Evolutionary conservation across 1,140 invertebrate genomes (phyloP).

Genomic region (Scaptomyza graminum): DNA sequence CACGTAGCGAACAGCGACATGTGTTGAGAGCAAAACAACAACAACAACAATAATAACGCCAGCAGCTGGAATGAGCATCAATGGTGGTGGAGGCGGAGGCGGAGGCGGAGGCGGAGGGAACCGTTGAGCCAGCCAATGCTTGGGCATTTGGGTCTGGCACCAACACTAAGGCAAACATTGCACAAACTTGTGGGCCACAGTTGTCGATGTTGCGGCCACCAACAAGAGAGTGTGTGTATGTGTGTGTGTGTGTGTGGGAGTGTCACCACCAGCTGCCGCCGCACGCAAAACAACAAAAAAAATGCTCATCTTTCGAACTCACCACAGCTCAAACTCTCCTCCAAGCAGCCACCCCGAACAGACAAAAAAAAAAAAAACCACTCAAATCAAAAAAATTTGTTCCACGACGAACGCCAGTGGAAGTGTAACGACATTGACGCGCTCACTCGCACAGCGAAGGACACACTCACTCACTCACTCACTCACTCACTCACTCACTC

Average conservation of each 20-base stretch:
- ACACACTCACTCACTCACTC: slow-evolving; percentile 21
- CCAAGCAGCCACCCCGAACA: slow-evolving; percentile 31
- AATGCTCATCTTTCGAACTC: slow-evolving; percentile 42
- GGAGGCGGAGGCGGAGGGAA: background rate
- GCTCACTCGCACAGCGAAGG: slow-evolving; percentile 28
- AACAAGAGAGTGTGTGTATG: background rate
- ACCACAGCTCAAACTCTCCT: slow-evolving; percentile 46
- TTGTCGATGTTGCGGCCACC: slow-evolving; percentile 61
- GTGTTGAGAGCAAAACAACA: slow-evolving; percentile 5
- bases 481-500: slow-evolving; percentile 9
- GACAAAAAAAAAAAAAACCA: slow-evolving; percentile 29
- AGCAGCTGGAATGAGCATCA: slow-evolving; percentile 26
- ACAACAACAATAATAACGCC: background rate
- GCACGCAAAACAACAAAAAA: slow-evolving; percentile 16
- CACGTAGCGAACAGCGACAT: background rate
- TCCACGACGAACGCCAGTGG: slow-evolving; percentile 39
- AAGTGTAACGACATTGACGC: slow-evolving; percentile 39
- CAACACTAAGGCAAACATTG: slow-evolving; percentile 37
- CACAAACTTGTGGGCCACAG: slow-evolving; percentile 62
- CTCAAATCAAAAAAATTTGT: slow-evolving; percentile 41
- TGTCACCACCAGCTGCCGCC: slow-evolving; percentile 43
- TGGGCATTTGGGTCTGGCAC: slow-evolving; percentile 17
- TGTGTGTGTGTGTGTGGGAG: slow-evolving; percentile 22
- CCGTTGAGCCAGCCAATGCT: slow-evolving; percentile 36
- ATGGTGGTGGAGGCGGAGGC: background rate